phyloP scores from a whole-genome alignment of 2,797 vertebrate species.

The Adelosebastes latens region DNA sequence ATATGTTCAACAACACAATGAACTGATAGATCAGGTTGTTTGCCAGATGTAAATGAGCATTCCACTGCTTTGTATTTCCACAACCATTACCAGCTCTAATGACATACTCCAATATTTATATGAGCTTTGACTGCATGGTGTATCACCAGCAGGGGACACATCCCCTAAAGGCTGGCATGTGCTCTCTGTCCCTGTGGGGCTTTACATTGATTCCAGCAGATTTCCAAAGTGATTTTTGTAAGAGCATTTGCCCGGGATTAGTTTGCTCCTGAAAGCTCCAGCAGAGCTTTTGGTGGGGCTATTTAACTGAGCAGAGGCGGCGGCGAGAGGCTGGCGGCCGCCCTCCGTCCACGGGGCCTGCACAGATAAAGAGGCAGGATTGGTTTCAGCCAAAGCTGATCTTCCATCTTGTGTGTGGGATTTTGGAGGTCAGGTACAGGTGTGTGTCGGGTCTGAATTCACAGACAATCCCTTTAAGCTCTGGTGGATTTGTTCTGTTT shows the following conservation, averaged over 20 bases:
- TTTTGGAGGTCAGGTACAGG: conserved; percentile 66
- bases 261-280: conserved; percentile 80
- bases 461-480: conserved; percentile 71
- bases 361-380: conserved; percentile 73
- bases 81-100: conserved; percentile 31
- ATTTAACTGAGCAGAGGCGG: conserved; percentile 71
- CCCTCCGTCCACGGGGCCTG: conserved; percentile 55
- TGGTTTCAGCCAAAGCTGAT: conserved; percentile 77
- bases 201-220: conserved; percentile 82
- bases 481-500: conserved; percentile 69
- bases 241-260: conserved; percentile 85
- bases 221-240: conserved; percentile 84
- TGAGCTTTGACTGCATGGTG: conserved; percentile 31
- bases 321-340: conserved; percentile 47
- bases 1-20: conserved; percentile 47
- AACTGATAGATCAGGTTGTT: conserved; percentile 55
- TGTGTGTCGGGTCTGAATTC: conserved; percentile 66
- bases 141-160: conserved; percentile 49
- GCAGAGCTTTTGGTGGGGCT: conserved; percentile 76
- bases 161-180: conserved; percentile 60
- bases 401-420: conserved; percentile 67
- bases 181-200: conserved; percentile 60
- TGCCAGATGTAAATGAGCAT: conserved; percentile 54
- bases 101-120: conserved; percentile 53
- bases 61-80: conserved; percentile 37